Evolutionary conservation across 2,797 vertebrate genomes (phyloP).

Genomic region (Novumbra hubbsi): DNA sequence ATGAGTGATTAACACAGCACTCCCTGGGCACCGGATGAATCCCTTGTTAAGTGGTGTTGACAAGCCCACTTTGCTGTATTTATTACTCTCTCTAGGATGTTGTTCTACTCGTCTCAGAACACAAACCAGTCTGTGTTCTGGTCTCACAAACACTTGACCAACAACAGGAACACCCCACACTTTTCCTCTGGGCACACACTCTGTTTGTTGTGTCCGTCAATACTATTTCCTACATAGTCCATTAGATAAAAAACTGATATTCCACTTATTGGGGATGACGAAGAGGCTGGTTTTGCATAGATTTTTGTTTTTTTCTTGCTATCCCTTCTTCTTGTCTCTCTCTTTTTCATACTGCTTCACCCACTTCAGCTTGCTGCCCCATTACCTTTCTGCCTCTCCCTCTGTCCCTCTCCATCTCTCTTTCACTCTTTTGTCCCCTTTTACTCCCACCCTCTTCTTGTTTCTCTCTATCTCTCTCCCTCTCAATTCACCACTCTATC

Average conservation of each 20-base stretch:
- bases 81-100: conserved; percentile 19
- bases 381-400: not conserved
- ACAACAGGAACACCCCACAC: not conserved
- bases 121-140: conserved; percentile 66
- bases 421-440: not conserved
- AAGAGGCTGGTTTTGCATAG: no score
- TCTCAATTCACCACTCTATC: conserved; percentile 1
- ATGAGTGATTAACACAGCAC: conserved; percentile 19
- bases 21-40: conserved; percentile 50
- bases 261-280: no score
- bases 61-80: conserved; percentile 59
- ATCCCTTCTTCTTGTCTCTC: not conserved
- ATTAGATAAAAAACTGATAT: not conserved
- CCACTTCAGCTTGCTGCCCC: not conserved
- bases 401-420: conserved; percentile 1
- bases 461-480: not conserved
- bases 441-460: not conserved
- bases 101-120: conserved; percentile 44
- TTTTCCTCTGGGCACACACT: not conserved
- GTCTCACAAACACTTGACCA: not conserved
- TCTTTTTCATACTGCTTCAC: not conserved
- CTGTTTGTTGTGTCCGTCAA: not conserved
- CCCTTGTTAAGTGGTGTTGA: conserved; percentile 59
- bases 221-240: not conserved
- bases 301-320: no score